Evolutionary conservation across 2,797 vertebrate genomes (phyloP).

Genomic region (Sebastes cheni): DNA sequence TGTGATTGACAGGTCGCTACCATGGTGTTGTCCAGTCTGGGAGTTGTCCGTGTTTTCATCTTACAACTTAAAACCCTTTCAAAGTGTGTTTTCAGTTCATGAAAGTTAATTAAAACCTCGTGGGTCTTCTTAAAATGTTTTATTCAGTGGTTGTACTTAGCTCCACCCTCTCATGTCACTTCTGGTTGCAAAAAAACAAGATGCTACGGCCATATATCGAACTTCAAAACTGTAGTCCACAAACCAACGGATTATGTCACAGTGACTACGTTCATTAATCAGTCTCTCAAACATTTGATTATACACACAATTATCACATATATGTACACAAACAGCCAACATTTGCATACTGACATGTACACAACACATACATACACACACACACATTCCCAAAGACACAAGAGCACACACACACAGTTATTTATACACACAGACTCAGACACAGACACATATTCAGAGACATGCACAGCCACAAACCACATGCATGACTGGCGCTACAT

Average conservation of each 20-base stretch:
- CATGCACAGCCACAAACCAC: neutral
- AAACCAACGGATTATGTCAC: too few species aligned
- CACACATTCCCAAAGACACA: neutral
- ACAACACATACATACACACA: neutral
- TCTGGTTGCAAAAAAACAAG: too few species aligned
- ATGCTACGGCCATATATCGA: too few species aligned
- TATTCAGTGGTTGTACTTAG: too few species aligned
- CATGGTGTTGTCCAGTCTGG: rapidly evolving
- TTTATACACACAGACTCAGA: neutral
- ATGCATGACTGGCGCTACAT: neutral
- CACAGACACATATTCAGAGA: neutral
- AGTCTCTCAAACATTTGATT: neutral
- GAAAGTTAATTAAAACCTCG: too few species aligned
- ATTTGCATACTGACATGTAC: neutral
- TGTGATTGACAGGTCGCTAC: too few species aligned
- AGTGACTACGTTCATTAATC: neutral
- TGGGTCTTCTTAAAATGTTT: too few species aligned
- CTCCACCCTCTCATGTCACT: too few species aligned
- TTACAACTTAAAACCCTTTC: too few species aligned
- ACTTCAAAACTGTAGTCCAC: too few species aligned
- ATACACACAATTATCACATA: neutral
- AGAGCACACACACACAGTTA: neutral
- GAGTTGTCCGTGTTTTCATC: too few species aligned
- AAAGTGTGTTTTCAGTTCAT: too few species aligned
- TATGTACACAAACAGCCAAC: neutral